Base-by-base conservation (phyloP, 53 echinoderm and acorn worm genomes). In the Paelopatides confundens region DNA sequence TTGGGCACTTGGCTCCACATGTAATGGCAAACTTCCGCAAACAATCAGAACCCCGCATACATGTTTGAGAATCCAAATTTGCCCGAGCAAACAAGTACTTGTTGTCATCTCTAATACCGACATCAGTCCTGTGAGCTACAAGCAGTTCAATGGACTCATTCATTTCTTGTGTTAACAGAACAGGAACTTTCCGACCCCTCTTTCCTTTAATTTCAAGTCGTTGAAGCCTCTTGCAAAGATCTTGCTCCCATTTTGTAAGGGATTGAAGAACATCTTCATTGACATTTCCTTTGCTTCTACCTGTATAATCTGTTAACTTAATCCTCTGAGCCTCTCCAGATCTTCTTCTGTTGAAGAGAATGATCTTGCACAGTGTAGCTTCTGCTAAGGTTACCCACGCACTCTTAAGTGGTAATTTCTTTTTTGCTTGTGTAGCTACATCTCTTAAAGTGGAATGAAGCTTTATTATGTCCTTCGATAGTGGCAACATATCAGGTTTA, bases 41-140 rank as follows among this genome's bases (percentile, higher is more conserved):
- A 14, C 67, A 66, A 89, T 94, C 95, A 63, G 78, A 66, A 31
- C 89, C 95, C 69, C 92, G 92, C 66, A 35, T 35, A 54, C 35
- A 26, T 52, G 69, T 51, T 13, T 62, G 74, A 39, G 11, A 4
- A 35, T 11, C 15, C 13, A 71, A 2, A 4, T 33, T 65, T 12
- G 76, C n/a, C 18, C 34, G n/a, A 3, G 74, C 81, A 71, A 94
- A 94, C 38, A 94, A 35, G 66, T 38, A 94, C 14, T 17, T 24
- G 66, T 90, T 92, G 54, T 31, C 50, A 21, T 85, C 34, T 63
- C 24, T 21, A 13, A 93, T 66, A 7, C 90, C 90, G 35, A 65
- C 90, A 18, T 76, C 17, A 37, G 21, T 21, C 69, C 93, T 77
- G 18, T 64, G 66, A 29, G 24, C 32, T 4, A 62, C 53, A n/a